Base-by-base conservation (phyloP, 1,140 invertebrate genomes). In the Eurytemora carolleeae region DNA sequence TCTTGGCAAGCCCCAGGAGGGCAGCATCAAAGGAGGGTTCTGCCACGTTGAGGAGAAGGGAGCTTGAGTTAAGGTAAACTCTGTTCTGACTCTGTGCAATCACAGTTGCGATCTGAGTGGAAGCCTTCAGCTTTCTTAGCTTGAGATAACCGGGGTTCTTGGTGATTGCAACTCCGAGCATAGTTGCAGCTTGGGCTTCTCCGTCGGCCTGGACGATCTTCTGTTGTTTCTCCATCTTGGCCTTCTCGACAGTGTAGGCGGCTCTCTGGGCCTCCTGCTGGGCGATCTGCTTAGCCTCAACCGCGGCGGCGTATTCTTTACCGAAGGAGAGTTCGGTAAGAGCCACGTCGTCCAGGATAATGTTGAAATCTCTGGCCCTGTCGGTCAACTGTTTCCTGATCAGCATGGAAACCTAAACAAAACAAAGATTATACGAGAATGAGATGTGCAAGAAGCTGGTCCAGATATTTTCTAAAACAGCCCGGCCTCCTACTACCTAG, bases 161-260 rank as follows among this genome's bases (percentile, higher is more conserved):
- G 61, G 84, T 80, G 68, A 98, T 85, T 57, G 95, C 90, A 76
- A 93, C 79, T 75, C 95, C 95, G 76, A 98, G 85, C 87, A 92
- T 88, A 79, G 87, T 86, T 1, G 95, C 96, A 68, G 95, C 89
- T 78, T 96, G 86, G 22, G 96, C 93, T 83, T 99, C 96, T 79
- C 96, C 96, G 76, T 98, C 94, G 66, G 96, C 95, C 73, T 98
- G 94, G 1, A 99, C 92, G 76, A 99, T 96, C 71, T 98, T 99
- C 74, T 99, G 95, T 73, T 98, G 96, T 69, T 84, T 82, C 72
- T 98, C 94, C 71, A 98, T 94, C 68, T 87, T 93, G 16, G 96
- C 96, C 69, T 87, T 82, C 77, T 99, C 95, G 1, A 99, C 96
- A 22, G 93, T 83, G 73, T 98, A 99, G 62, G 92, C 90, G 52